phyloP scores from a whole-genome alignment of 2,113 vertebrate genomes.

The Leucoraja erinaceus region DNA sequence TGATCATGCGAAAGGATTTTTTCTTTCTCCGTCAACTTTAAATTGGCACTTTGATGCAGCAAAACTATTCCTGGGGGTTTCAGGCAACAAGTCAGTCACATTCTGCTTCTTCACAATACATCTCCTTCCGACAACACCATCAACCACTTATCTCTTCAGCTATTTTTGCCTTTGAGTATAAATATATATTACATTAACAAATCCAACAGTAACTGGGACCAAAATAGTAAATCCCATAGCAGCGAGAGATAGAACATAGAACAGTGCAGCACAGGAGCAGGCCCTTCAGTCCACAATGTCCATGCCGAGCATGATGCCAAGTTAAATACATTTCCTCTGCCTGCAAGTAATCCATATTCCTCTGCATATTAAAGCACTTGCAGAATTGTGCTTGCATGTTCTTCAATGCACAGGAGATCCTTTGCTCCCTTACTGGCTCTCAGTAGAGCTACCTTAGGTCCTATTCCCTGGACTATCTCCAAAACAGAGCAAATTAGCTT shows the following conservation, averaged over 20 bases:
- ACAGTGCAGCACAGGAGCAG: too few species aligned
- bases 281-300: too few species aligned
- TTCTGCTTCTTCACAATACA: not conserved
- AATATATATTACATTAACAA: not conserved
- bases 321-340: too few species aligned
- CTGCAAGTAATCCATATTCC: too few species aligned
- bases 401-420: too few species aligned
- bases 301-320: too few species aligned
- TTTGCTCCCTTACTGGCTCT: too few species aligned
- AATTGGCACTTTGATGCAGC: not conserved
- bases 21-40: not conserved
- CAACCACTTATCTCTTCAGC: not conserved
- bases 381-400: too few species aligned
- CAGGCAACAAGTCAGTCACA: not conserved
- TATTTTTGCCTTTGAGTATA: not conserved
- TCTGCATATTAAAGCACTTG: too few species aligned
- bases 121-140: not conserved
- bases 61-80: not conserved
- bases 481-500: too few species aligned
- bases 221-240: not conserved
- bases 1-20: not conserved
- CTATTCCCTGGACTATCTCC: too few species aligned
- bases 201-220: not conserved
- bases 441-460: too few species aligned
- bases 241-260: not conserved